Base-by-base conservation (phyloP, 2,797 vertebrate species). In the Nyctibius grandis region DNA sequence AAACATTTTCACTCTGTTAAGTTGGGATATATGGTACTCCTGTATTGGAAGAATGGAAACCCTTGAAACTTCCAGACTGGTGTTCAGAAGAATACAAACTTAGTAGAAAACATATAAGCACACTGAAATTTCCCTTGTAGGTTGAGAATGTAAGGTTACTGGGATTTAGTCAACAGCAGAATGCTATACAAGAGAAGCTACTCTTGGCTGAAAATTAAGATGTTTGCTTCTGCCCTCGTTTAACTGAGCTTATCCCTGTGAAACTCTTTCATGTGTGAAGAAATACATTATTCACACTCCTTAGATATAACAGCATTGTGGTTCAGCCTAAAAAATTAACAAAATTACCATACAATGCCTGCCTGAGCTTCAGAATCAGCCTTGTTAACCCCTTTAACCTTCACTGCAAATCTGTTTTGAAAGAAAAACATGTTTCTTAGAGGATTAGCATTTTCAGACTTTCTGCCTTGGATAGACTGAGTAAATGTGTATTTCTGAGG, bases 331-430 rank as follows among this genome's bases (percentile, higher is more conserved):
- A 96, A 96, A 95, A 95, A 94, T 94, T 89, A 97, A 79, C 74
- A 77, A 89, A 94, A 96, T 97, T 94, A 80, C 60, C 85, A 90
- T 87, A 92, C 63, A 91, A 69, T 88, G 76, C 96, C 76, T 95
- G 79, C 48, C 54, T 85, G 78, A 89, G 61, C 53, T 94, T 68
- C 51, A 87, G 89, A 88, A 85, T 96, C 91, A 95, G 75, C 67
- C 84, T 95, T 94, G 68, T 96, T 97, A 97, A 95, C 92, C 91
- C 90, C 59, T 91, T 79, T 96, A 92, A 95, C 93, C 83, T 96
- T 88, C 68, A 51, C 36, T 91, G 53, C 80, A 4, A 61, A 45
- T 89, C 75, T 94, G 12, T 85, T 93, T 70, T 86, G 79, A 96
- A 96, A 79, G 67, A 84, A 94, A 96, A 95, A 33, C 42, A 15